Evolutionary conservation across 1,140 invertebrate genomes (phyloP), one percentile per base, ranked within the genome.

Genomic region (Coenobita brevimanus): DNA sequence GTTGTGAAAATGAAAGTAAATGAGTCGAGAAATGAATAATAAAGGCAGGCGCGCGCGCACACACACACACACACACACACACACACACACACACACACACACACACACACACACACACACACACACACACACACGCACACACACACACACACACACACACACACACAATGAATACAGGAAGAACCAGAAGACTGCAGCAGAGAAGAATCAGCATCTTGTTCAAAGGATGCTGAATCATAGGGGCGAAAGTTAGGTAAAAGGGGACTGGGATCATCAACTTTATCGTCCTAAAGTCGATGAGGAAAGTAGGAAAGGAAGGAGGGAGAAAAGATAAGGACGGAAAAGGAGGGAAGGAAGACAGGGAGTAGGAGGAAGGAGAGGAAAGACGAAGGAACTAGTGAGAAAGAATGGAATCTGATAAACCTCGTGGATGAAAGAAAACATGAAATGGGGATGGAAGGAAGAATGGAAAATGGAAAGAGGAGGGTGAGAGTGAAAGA

Each of bases 131-230:
- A 75, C 24, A 75, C 38, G 33, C 36, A 75, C 38, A 75, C 33
- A 75, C 38, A 75, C 36, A 75, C 38, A 75, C 36, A 75, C 38
- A 75, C 38, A 75, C 36, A 75, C 36, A 75, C 38, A 38, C 24
- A 75, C 38, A 75, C 41, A 46, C 24, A 78, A n/a, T n/a, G n/a
- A n/a, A n/a, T n/a, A n/a, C n/a, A n/a, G n/a, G n/a, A n/a, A n/a
- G n/a, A n/a, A 71, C 54, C 54, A 57, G 54, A 57, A 57, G 13
- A n/a, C 13, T 10, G 54, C n/a, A 10, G n/a, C 54, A 10, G 54
- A 57, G 54, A 57, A 10, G n/a, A n/a, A n/a, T 57, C 54, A 57
- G 54, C 54, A 57, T n/a, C n/a, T n/a, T n/a, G n/a, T n/a, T n/a
- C n/a, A n/a, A n/a, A n/a, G n/a, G n/a, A n/a, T n/a, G n/a, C n/a